phyloP scores from a whole-genome alignment of 1,140 invertebrate species.

The Diuraphis noxia region DNA sequence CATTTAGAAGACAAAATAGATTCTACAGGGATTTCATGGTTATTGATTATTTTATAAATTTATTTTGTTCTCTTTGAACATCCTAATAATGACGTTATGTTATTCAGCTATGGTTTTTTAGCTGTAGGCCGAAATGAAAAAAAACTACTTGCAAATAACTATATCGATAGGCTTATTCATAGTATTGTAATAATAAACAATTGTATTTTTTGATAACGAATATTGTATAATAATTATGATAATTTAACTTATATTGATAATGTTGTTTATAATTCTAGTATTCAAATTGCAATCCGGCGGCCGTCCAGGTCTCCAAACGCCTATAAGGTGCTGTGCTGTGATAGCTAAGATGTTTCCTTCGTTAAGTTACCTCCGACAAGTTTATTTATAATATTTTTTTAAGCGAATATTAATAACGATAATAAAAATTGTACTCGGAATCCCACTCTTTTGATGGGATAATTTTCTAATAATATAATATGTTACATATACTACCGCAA shows the following conservation, averaged over 20 bases:
- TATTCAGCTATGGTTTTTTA: not conserved
- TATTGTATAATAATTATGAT: not conserved
- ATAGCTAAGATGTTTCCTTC: constrained; percentile 54
- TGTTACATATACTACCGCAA: not conserved
- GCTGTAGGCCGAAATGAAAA: not conserved
- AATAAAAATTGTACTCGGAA: constrained; percentile 27
- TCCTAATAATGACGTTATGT: not conserved
- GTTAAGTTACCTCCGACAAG: constrained; percentile 53
- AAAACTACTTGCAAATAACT: not conserved
- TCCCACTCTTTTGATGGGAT: constrained; percentile 29
- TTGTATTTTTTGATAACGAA: not conserved
- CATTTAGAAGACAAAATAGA: not conserved
- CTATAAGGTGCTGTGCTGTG: constrained; percentile 53
- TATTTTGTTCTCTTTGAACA: not conserved
- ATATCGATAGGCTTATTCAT: not conserved
- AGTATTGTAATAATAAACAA: not conserved
- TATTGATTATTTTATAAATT: not conserved
- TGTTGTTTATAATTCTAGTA: constrained; percentile 58
- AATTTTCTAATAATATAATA: constrained; percentile 42
- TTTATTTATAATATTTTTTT: constrained; percentile 53
- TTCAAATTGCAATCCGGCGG: constrained; percentile 52
- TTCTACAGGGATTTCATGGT: not conserved
- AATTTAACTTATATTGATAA: not conserved
- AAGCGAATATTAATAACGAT: constrained; percentile 44
- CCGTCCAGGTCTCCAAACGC: constrained; percentile 52